Evolutionary conservation across 2,113 vertebrate species (phyloP).

Genomic region (Elaphurus davidianus): DNA sequence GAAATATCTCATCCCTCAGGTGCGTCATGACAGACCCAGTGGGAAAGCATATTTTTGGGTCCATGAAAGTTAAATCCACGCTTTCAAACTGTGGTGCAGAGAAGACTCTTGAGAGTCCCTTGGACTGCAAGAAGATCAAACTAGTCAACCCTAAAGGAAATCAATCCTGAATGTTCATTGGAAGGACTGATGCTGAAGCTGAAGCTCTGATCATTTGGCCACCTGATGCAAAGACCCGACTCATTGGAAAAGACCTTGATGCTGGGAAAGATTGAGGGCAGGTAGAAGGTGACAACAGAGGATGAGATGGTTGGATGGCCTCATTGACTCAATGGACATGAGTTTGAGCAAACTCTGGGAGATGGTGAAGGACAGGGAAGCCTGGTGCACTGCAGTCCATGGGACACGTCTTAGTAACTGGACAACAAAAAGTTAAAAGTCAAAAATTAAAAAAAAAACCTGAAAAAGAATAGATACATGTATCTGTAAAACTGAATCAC

Average conservation of each 20-base stretch:
- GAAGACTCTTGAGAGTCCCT: neutral
- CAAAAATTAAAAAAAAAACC: neutral
- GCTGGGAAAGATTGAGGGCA: neutral
- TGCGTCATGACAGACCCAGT: fast-evolving
- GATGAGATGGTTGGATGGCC: neutral
- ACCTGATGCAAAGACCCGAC: neutral
- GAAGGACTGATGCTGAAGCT: neutral
- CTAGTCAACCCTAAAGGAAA: neutral
- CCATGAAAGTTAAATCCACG: neutral
- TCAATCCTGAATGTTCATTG: neutral
- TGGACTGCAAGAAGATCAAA: neutral
- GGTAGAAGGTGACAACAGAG: neutral
- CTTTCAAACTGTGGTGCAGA: neutral
- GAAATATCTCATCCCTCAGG: neutral
- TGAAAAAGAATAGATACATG: neutral
- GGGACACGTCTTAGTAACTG: neutral
- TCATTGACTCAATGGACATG: neutral
- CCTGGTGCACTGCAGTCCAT: neutral
- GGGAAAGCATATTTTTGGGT: neutral
- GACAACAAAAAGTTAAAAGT: neutral
- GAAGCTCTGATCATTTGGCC: neutral
- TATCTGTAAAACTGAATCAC: neutral
- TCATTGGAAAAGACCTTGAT: neutral
- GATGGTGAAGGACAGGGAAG: neutral
- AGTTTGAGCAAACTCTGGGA: neutral